Conservation (phyloP, 2,113 vertebrate species). For the Etheostoma cragini region DNA sequence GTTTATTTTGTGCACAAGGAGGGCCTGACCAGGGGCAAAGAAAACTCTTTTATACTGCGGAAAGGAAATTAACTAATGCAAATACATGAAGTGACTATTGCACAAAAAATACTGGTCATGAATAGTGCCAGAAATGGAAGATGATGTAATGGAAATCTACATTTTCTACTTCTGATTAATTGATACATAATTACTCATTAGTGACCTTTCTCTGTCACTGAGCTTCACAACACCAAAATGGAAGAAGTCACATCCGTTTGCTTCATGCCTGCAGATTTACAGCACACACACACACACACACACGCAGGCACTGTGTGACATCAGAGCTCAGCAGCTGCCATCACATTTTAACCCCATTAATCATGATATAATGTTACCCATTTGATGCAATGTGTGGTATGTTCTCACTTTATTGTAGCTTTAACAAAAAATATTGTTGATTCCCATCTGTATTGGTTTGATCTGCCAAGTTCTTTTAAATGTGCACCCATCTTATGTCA, state of each 20-base stretch:
- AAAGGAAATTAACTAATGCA: not conserved
- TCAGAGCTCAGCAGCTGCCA: constrained; percentile 63
- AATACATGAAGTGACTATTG: not conserved
- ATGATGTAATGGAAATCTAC: not conserved
- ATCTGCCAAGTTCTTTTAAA: not conserved
- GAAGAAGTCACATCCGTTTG: constrained; percentile 36
- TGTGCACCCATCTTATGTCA: not conserved
- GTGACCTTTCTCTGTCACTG: not conserved
- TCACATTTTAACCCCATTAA: constrained; percentile 36
- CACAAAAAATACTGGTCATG: not conserved
- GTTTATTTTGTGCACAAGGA: not conserved
- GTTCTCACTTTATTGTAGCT: not conserved
- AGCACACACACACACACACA: constrained; percentile 8
- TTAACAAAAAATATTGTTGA: not conserved
- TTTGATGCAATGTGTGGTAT: constrained; percentile 5
- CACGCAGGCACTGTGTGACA: constrained; percentile 22
- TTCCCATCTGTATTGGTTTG: constrained; percentile 3
- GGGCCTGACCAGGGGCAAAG: not conserved
- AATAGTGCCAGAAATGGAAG: not conserved
- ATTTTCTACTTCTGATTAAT: not conserved
- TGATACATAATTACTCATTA: not conserved
- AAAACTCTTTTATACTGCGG: not conserved
- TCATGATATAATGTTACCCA: constrained; percentile 24
- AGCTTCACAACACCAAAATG: constrained; percentile 30
- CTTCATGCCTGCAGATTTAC: constrained; percentile 53